Evolutionary conservation across 1,140 invertebrate genomes (phyloP), one percentile per base, ranked within the genome.

Genomic region (Pristionchus pacificus): DNA sequence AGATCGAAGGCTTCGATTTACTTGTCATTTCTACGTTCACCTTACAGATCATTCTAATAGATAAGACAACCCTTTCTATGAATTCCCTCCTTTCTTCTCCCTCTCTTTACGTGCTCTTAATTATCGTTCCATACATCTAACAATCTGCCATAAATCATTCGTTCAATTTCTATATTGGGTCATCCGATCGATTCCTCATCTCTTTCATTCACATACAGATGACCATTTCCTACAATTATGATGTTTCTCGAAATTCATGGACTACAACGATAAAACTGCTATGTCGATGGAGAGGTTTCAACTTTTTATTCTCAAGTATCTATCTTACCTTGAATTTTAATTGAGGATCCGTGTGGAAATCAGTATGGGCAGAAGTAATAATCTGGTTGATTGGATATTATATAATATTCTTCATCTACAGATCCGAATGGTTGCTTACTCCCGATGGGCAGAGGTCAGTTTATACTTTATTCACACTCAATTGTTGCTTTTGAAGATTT

Each of bases 151-250:
- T n/a, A n/a, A n/a, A n/a, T n/a, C n/a, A n/a, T n/a, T n/a, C n/a
- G n/a, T n/a, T n/a, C n/a, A n/a, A n/a, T n/a, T n/a, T n/a, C n/a
- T n/a, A n/a, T n/a, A n/a, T n/a, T n/a, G n/a, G n/a, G n/a, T n/a
- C n/a, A n/a, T n/a, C n/a, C n/a, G n/a, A n/a, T n/a, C n/a, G n/a
- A n/a, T n/a, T n/a, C n/a, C n/a, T n/a, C n/a, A n/a, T n/a, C n/a
- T n/a, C n/a, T n/a, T n/a, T n/a, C n/a, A n/a, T n/a, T n/a, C n/a
- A n/a, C n/a, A n/a, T n/a, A n/a, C n/a, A 64, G 33, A 73, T 73
- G 71, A 73, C 71, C 33, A 66, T 73, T 15, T 73, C 71, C 32
- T 73, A 73, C 31, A 73, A 73, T 27, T 61, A 63, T 14, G 71
- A 73, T 32, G 67, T 73, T 10, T 69, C 65, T 15, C 68, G 65